Evolutionary conservation across 2,888 invertebrate species (phyloP).

Genomic region (Polydrusus cervinus): DNA sequence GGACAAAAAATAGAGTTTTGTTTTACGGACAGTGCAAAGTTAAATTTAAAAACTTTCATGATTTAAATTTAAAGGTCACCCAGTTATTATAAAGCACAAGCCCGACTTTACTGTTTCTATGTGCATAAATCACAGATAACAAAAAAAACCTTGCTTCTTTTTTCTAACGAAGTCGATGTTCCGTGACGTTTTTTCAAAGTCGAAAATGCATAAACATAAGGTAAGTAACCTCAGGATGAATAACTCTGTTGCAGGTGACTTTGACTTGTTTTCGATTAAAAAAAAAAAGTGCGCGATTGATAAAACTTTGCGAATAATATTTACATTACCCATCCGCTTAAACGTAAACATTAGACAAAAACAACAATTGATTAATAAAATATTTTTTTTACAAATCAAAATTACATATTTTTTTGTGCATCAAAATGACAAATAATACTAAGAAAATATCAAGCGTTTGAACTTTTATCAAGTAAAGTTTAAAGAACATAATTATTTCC

Average conservation of each 20-base stretch:
- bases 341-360: too few species aligned
- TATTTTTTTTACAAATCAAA: too few species aligned
- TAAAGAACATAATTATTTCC: not conserved
- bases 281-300: not conserved
- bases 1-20: too few species aligned
- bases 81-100: not conserved
- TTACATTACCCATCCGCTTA: not conserved
- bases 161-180: not conserved
- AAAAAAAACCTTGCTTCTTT: constrained; percentile 13
- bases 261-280: constrained; percentile 14
- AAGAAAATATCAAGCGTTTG: not conserved
- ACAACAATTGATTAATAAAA: too few species aligned
- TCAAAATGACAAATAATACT: too few species aligned
- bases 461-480: not conserved
- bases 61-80: too few species aligned
- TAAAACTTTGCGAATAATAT: not conserved
- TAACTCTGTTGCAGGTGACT: constrained; percentile 14
- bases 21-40: not conserved
- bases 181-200: constrained; percentile 16
- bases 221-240: constrained; percentile 19
- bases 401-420: too few species aligned
- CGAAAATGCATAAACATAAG: constrained; percentile 19
- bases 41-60: not conserved
- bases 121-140: not conserved
- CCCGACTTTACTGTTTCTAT: constrained; percentile 6